A percentile compares a stretch with the other conserved stretches of the same genome.
Conservation (phyloP, 2,113 vertebrate genomes). For the Cyrtonyx montezumae region DNA sequence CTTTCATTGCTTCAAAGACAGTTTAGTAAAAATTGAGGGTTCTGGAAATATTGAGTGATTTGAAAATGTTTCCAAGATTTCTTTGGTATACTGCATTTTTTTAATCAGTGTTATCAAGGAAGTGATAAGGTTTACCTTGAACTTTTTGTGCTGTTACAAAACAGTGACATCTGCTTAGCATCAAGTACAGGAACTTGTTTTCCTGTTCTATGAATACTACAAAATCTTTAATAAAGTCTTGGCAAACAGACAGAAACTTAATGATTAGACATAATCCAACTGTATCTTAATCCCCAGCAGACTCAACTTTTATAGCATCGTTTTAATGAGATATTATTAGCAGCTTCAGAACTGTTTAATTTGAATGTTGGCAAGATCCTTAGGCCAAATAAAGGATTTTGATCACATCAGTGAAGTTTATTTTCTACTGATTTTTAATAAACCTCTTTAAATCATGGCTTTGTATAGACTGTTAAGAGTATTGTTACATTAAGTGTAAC, state of each 20-base stretch:
- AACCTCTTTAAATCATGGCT: not conserved
- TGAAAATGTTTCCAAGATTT: constrained; percentile 17
- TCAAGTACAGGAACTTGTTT: constrained; percentile 34
- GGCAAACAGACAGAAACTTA: constrained; percentile 31
- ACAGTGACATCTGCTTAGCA: constrained; percentile 28
- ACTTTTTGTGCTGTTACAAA: constrained; percentile 33
- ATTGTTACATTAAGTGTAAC: not conserved
- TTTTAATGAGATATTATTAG: constrained; percentile 47
- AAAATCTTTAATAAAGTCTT: constrained; percentile 45
- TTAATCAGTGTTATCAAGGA: not conserved
- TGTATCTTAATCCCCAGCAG: constrained; percentile 15
- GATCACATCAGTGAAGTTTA: not conserved
- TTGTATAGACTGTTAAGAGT: not conserved
- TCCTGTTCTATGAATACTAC: not conserved
- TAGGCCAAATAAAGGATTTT: constrained; percentile 16
- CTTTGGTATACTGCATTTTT: not conserved
- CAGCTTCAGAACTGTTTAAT: constrained; percentile 41
- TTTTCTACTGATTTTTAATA: not conserved
- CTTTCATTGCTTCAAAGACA: not conserved
- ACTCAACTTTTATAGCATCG: not conserved
- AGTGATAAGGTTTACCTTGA: constrained; percentile 38
- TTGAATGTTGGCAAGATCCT: constrained; percentile 5
- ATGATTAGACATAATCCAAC: constrained; percentile 35
- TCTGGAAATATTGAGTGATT: not conserved
- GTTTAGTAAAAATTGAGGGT: not conserved